Evolutionary conservation across 1,140 invertebrate species (phyloP).

Genomic region (Dendroctonus ponderosae): DNA sequence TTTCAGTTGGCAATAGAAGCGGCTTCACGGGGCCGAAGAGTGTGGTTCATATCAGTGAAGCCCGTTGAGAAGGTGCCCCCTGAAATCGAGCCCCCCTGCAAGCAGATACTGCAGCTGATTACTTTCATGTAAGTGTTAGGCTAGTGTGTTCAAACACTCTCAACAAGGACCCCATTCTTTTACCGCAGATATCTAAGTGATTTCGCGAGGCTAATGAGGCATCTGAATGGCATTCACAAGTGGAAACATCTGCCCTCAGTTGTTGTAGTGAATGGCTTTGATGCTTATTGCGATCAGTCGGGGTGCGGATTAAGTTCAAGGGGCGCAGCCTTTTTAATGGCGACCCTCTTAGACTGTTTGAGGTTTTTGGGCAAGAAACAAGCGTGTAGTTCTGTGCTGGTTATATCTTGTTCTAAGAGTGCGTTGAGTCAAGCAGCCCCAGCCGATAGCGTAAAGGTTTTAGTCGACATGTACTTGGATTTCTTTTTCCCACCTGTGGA

Average conservation of each 20-base stretch:
- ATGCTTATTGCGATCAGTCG: conserved; percentile 35
- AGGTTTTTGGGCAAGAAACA: conserved; percentile 29
- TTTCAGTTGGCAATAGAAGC: conserved; percentile 40
- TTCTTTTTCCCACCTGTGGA: background rate
- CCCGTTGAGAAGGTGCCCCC: conserved; percentile 37
- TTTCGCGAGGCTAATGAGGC: conserved; percentile 37
- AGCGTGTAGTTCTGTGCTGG: background rate
- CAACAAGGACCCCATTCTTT: conserved; percentile 12
- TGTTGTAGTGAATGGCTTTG: conserved; percentile 38
- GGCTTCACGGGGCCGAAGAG: conserved; percentile 38
- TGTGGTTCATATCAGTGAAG: conserved; percentile 43
- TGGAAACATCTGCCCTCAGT: conserved; percentile 40
- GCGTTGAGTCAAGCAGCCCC: conserved; percentile 1
- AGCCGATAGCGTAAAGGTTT: conserved; percentile 29
- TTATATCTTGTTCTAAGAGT: conserved; percentile 14
- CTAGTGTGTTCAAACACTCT: background rate
- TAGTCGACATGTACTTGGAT: conserved; percentile 41
- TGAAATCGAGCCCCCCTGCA: conserved; percentile 37
- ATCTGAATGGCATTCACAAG: conserved; percentile 41
- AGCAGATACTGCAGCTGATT: conserved; percentile 41
- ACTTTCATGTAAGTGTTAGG: conserved; percentile 42
- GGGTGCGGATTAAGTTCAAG: conserved; percentile 23
- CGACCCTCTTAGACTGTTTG: conserved; percentile 35
- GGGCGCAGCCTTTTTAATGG: conserved; percentile 30
- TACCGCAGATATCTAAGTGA: conserved; percentile 41